Percentiles rank a stretch among this genome's conserved stretches.
Conservation (phyloP, 2,113 vertebrate species). For the Pelecanus crispus region DNA sequence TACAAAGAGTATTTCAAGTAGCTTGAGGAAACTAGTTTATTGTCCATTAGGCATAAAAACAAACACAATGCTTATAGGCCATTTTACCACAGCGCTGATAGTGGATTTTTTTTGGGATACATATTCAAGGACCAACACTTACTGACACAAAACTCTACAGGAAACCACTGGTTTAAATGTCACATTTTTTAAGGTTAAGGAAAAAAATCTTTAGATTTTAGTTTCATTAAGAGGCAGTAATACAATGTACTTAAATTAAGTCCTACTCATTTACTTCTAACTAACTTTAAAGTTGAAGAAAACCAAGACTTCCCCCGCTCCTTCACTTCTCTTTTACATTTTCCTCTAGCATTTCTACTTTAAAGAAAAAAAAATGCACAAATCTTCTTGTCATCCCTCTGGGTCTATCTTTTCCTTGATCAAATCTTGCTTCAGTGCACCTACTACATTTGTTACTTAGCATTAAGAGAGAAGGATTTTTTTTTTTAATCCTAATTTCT, state of each 20-base stretch:
- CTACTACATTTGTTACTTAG: neutral
- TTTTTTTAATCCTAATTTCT: neutral
- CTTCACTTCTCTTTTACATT: neutral
- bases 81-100: neutral
- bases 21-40: conserved; percentile 12
- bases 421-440: neutral
- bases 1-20: conserved; percentile 5
- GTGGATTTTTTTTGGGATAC: neutral
- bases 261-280: neutral
- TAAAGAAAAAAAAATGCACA: neutral
- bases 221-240: neutral
- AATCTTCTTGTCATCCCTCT: neutral
- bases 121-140: neutral
- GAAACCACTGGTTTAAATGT: neutral
- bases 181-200: neutral
- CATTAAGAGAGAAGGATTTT: neutral
- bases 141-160: neutral
- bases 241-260: neutral
- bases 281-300: neutral
- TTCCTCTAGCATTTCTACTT: neutral
- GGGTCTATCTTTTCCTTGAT: neutral
- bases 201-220: neutral
- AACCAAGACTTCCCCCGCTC: neutral
- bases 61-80: neutral
- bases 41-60: neutral